Conservation (phyloP, 2,113 vertebrate species). For the Ailuropoda melanoleuca region DNA sequence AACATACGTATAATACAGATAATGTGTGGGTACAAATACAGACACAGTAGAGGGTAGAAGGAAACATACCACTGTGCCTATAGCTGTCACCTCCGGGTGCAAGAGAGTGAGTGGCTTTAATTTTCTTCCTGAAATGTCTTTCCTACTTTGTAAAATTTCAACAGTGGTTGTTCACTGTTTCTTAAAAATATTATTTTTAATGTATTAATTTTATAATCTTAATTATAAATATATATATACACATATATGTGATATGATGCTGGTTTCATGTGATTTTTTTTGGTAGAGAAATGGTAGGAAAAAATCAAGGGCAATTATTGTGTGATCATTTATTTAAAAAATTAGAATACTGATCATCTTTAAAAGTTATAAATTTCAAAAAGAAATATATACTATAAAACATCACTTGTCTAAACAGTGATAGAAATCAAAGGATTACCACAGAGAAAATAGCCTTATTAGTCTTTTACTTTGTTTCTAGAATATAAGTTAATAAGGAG, state of each 20-base stretch:
- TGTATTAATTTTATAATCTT: background rate
- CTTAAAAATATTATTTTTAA: background rate
- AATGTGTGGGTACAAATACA: background rate
- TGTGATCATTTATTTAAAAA: background rate
- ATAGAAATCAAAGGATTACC: background rate
- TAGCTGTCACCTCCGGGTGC: background rate
- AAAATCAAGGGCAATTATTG: background rate
- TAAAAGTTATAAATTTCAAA: background rate
- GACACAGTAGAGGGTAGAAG: background rate
- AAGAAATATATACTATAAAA: background rate
- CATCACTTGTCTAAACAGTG: background rate
- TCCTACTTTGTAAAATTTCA: background rate
- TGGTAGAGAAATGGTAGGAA: background rate
- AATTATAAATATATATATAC: background rate
- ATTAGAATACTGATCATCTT: background rate
- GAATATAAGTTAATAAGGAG: background rate
- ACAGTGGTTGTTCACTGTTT: background rate
- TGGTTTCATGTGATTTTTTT: background rate
- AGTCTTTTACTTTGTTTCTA: background rate
- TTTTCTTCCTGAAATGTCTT: constrained; percentile 10
- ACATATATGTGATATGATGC: background rate
- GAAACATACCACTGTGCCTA: background rate
- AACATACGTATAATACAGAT: background rate
- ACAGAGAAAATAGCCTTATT: background rate
- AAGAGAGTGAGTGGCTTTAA: background rate